Evolutionary conservation across 35 echinoderm and acorn worm genomes (phyloP), one percentile per base, ranked within the genome.

Genomic region (Ptychodera flava): DNA sequence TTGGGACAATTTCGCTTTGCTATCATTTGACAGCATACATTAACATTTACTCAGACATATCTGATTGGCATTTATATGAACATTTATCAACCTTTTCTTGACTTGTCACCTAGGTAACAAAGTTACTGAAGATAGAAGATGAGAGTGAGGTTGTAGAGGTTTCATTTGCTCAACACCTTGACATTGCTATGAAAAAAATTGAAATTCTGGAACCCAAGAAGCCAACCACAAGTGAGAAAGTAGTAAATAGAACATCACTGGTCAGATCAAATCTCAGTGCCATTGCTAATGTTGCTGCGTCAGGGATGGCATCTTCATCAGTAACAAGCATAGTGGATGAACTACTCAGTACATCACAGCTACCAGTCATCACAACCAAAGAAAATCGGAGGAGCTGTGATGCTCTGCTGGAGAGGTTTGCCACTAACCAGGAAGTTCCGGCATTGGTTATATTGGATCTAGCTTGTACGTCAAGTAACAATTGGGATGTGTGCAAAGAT

Each of bases 21-120:
- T 12, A 22, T 12, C 22, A 12, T 64, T 12, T 64, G 6, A 12
- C 45, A 64, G 6, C 22, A 64, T 22, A 64, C 45, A 64, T 64
- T 22, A 64, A 12, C 6, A 22, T 64, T 6, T 64, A 64, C 45
- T 64, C 22, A 64, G 6, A 64, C 6, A 64, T 12, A 6, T 12
- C 45, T 64, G 45, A 12, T 64, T 12, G 45, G 45, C 22, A 64
- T 64, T 12, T 64, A 64, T 64, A 64, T 12, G 45, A 64, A 64
- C 22, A 64, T 64, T 64, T 64, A 22, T 64, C 45, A 64, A 64
- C 22, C n/a, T n/a, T n/a, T n/a, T n/a, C n/a, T n/a, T n/a, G n/a
- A n/a, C n/a, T n/a, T n/a, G n/a, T n/a, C n/a, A n/a, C n/a, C n/a
- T 22, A 99, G 96, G 96, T 99, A 32, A 91, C 94, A 33, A 92